These are phyloP conservation scores for Stenurella melanura DNA, from an alignment of 2,888 invertebrate species.

Conservation along the genomic window DNA sequence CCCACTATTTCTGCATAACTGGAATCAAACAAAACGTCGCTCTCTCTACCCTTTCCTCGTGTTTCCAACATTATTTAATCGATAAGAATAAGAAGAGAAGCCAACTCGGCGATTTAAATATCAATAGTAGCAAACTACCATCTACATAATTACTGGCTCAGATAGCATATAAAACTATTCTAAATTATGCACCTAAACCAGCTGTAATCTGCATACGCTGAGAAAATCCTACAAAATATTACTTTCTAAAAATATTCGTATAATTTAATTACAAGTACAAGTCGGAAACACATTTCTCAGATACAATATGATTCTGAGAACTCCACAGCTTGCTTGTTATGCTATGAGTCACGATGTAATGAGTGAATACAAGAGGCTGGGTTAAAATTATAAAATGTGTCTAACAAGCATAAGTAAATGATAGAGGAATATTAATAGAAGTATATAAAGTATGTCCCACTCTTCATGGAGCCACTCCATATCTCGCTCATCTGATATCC, in stretches of 20 bases:
- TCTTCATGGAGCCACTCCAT: too few relatives aligned
- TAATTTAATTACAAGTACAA: conserved; percentile 11
- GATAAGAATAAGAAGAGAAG: conserved; percentile 41
- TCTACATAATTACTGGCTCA: conserved; percentile 43
- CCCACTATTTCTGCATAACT: conserved; percentile 46
- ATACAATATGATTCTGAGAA: conserved; percentile 4
- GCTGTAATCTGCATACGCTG: conserved; percentile 40
- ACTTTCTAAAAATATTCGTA: conserved; percentile 14
- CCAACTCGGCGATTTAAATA: conserved; percentile 49
- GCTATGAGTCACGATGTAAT: not conserved
- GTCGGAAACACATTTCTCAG: not conserved
- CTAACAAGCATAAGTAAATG: too few relatives aligned
- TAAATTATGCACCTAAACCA: conserved; percentile 46
- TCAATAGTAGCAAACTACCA: conserved; percentile 43
- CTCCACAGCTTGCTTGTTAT: not conserved
- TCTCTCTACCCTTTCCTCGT: conserved; percentile 46
- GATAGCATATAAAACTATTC: conserved; percentile 36
- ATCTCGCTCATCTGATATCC: too few relatives aligned
- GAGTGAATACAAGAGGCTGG: not conserved
- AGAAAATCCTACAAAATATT: conserved; percentile 31
- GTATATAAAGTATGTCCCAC: too few relatives aligned
- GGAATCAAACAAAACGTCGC: conserved; percentile 39
- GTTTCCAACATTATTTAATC: conserved; percentile 28
- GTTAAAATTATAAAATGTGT: too few relatives aligned
- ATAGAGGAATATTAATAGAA: too few relatives aligned